Evolutionary conservation across 2,888 invertebrate genomes (phyloP).

Genomic region (Microctonus brassicae): DNA sequence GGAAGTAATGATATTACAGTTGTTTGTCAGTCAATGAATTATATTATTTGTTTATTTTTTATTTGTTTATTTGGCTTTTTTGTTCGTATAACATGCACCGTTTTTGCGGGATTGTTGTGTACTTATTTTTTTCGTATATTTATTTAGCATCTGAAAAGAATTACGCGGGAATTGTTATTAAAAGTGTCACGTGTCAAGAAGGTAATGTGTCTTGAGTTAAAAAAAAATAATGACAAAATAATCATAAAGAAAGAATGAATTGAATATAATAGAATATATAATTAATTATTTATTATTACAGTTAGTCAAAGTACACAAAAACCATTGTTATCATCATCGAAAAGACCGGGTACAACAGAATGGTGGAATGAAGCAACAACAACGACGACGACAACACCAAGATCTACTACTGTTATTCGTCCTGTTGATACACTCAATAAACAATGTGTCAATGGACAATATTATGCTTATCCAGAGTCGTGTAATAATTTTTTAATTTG

Average conservation of each 20-base stretch:
- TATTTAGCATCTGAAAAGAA: conserved; percentile 23
- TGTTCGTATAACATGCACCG: conserved; percentile 11
- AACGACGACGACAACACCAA: conserved; percentile 48
- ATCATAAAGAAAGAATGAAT: neutral
- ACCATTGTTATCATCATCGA: conserved; percentile 25
- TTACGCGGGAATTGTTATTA: neutral
- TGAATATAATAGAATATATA: neutral
- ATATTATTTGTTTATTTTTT: neutral
- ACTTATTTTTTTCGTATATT: neutral
- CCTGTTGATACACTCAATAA: conserved; percentile 46
- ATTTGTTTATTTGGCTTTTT: no score
- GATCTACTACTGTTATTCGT: conserved; percentile 38
- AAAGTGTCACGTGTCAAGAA: conserved; percentile 3
- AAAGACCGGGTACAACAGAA: conserved; percentile 30
- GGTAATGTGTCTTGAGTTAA: neutral
- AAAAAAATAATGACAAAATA: neutral
- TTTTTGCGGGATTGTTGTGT: conserved; percentile 3
- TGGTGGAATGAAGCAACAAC: conserved; percentile 29
- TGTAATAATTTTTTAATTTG: conserved; percentile 85
- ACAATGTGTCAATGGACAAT: conserved; percentile 79
- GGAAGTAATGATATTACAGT: neutral
- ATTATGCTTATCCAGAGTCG: conserved; percentile 78
- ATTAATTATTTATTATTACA: conserved; percentile 36
- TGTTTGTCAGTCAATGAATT: neutral
- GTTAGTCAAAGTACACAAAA: conserved; percentile 36